These are phyloP conservation scores for Sminthurinus signatus DNA, from an alignment of 1,140 invertebrate genomes.

Conservation along the genomic window DNA sequence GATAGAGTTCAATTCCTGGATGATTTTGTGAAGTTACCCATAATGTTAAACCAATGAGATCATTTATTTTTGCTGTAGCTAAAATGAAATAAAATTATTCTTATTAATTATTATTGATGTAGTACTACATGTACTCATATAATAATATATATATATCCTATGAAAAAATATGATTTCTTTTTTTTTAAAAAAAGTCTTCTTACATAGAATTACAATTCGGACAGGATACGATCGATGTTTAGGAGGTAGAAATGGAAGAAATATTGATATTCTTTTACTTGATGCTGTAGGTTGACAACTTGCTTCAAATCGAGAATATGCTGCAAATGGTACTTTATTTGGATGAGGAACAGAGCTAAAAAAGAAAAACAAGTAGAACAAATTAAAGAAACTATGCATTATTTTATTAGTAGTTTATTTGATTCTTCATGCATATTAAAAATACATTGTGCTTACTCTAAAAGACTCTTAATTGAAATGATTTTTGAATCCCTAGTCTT, in stretches of 20 bases:
- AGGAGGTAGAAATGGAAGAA: constrained; percentile 74
- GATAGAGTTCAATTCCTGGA: constrained; percentile 44
- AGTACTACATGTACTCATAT: no score
- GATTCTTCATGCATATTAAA: no score
- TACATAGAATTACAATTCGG: constrained; percentile 65
- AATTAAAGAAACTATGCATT: no score
- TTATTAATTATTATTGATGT: no score
- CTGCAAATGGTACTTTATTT: constrained; percentile 30
- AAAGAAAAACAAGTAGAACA: not conserved
- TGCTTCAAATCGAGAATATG: constrained; percentile 84
- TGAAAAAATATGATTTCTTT: no score
- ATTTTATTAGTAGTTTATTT: no score
- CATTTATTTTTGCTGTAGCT: constrained; percentile 76
- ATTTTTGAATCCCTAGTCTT: constrained; percentile 5
- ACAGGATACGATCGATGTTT: constrained; percentile 76
- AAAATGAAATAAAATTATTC: no score
- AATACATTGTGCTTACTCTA: constrained; percentile 27
- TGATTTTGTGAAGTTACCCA: constrained; percentile 56
- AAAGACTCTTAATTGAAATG: constrained; percentile 22
- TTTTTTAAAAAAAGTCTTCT: no score
- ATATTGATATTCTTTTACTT: constrained; percentile 54
- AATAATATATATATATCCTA: no score
- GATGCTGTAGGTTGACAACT: constrained; percentile 45
- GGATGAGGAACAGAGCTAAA: constrained; percentile 33
- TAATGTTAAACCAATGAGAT: constrained; percentile 90